Conservation (phyloP, 2,113 vertebrate genomes). For the Thamnophis sirtalis region DNA sequence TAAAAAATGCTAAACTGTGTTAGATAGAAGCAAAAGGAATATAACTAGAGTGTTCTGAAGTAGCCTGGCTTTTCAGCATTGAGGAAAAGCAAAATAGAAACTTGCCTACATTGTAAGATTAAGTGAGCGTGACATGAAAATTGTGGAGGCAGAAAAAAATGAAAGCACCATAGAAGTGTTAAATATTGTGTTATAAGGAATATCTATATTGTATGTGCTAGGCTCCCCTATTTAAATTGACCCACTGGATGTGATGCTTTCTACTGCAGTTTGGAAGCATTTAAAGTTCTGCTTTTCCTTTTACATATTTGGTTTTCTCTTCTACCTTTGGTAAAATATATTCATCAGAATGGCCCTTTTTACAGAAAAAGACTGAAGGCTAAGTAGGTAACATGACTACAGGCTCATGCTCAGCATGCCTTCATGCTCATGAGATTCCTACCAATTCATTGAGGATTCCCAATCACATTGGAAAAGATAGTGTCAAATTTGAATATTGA, state of each 20-base stretch:
- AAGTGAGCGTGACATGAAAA: slow-evolving; percentile 1
- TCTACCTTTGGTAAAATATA: neutral
- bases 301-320: neutral
- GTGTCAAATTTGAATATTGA: too few relatives aligned
- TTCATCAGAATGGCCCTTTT: neutral
- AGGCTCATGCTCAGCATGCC: neutral
- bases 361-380: neutral
- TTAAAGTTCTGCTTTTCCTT: neutral
- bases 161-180: slow-evolving; percentile 5
- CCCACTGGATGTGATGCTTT: neutral
- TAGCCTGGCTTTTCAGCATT: neutral
- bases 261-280: neutral
- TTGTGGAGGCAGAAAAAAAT: neutral
- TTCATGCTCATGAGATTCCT: neutral
- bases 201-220: neutral
- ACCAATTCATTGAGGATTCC: neutral
- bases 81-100: slow-evolving; percentile 4
- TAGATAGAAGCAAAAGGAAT: slow-evolving; percentile 2
- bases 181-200: slow-evolving; percentile 1
- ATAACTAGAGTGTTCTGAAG: neutral
- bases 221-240: slow-evolving; percentile 5
- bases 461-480: neutral
- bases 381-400: neutral
- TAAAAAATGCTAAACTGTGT: slow-evolving; percentile 9
- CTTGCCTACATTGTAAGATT: slow-evolving; percentile 2